Percentiles rank a stretch among this genome's conserved stretches.
These are phyloP conservation scores for Sander lucioperca DNA, from an alignment of 2,113 vertebrate species.

Conservation along the genomic window DNA sequence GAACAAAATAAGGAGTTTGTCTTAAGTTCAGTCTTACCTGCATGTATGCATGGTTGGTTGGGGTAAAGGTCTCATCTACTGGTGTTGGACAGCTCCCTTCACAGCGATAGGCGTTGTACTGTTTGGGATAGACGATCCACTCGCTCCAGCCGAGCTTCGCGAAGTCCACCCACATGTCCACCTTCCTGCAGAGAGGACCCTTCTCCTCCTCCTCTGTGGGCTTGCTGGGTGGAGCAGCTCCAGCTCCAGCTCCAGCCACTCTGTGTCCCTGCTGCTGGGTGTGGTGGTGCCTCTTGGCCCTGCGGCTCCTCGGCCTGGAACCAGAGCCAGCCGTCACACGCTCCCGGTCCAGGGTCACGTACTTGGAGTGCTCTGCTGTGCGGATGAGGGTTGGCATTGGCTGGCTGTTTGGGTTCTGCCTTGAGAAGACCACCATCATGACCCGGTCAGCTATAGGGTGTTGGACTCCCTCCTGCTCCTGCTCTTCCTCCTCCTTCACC, in stretches of 20 bases:
- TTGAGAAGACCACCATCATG: constrained; percentile 90
- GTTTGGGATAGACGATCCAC: constrained; percentile 90
- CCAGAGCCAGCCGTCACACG: accelerated
- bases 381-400: constrained; percentile 84
- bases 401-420: constrained; percentile 55
- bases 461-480: constrained; percentile 40
- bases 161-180: constrained; percentile 92
- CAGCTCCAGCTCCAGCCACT: not conserved
- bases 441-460: constrained; percentile 70
- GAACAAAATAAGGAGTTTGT: not conserved
- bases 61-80: constrained; percentile 86
- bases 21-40: constrained; percentile 84
- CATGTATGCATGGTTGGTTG: constrained; percentile 91
- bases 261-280: constrained; percentile 68
- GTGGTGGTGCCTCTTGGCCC: constrained; percentile 68
- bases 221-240: not conserved
- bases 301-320: constrained; percentile 23
- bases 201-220: constrained; percentile 36
- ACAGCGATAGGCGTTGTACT: constrained; percentile 90
- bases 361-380: constrained; percentile 88
- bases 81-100: constrained; percentile 88
- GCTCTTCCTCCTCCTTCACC: not conserved
- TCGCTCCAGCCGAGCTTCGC: constrained; percentile 88
- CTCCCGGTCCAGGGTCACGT: constrained; percentile 77
- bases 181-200: constrained; percentile 81